phyloP scores from a whole-genome alignment of 2,113 vertebrate genomes.

The Ceyx margarethae region DNA sequence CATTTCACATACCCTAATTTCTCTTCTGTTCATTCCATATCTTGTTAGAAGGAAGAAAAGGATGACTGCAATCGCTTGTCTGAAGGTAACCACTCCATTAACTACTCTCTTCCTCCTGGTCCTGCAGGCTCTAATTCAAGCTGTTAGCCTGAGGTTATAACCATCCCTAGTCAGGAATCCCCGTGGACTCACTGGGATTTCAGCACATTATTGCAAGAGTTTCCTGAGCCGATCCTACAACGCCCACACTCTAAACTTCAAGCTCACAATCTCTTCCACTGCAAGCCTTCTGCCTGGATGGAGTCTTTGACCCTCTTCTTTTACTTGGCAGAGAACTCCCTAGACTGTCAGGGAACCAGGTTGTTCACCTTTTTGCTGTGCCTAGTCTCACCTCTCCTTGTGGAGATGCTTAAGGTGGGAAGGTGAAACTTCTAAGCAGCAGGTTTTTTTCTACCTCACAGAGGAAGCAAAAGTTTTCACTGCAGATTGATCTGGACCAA shows the following conservation, averaged over 20 bases:
- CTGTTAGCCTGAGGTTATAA: neutral
- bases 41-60: neutral
- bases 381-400: neutral
- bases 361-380: neutral
- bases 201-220: neutral
- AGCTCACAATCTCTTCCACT: neutral
- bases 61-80: neutral
- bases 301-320: neutral
- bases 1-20: neutral
- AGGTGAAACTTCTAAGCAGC: neutral
- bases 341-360: neutral
- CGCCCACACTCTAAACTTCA: neutral
- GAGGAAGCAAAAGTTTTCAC: neutral
- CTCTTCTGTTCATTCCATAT: neutral
- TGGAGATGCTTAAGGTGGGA: rapidly evolving
- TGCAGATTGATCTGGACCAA: neutral
- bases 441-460: neutral
- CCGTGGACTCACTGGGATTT: neutral
- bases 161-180: neutral
- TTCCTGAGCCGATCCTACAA: neutral
- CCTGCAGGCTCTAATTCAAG: neutral
- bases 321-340: neutral
- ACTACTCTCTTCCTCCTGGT: neutral
- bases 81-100: neutral
- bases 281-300: neutral